Evolutionary conservation across 1,140 invertebrate species (phyloP).

Genomic region (Bombus turneri): DNA sequence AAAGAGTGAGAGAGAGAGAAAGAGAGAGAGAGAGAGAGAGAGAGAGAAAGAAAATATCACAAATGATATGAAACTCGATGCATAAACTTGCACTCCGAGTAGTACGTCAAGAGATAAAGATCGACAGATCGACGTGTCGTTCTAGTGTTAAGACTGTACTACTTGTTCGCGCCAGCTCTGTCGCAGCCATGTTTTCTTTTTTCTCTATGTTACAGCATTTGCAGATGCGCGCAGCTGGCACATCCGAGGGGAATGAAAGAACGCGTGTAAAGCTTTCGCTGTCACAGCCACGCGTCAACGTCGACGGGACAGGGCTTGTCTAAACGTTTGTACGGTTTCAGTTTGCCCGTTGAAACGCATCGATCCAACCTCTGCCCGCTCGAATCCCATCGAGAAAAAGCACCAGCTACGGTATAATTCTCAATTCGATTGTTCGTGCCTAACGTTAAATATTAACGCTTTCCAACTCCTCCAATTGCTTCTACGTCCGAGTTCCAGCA

Average conservation of each 20-base stretch:
- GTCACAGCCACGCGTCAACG: slow-evolving; percentile 48
- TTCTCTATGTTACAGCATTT: neutral
- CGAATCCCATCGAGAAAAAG: neutral
- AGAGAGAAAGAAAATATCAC: neutral
- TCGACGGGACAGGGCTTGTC: slow-evolving; percentile 37
- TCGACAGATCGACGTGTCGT: neutral
- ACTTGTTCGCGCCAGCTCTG: slow-evolving; percentile 5
- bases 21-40: neutral
- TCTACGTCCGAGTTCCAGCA: neutral
- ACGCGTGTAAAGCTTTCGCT: slow-evolving; percentile 37
- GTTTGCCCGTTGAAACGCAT: slow-evolving; percentile 43
- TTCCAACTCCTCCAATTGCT: neutral
- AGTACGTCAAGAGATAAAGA: neutral
- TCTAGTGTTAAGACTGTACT: slow-evolving; percentile 32
- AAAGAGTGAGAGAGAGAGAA: neutral
- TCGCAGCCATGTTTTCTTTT: neutral
- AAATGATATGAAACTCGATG: neutral
- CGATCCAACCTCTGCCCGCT: neutral
- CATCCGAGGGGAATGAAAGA: slow-evolving; percentile 21
- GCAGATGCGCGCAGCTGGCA: slow-evolving; percentile 30
- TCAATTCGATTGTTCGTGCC: neutral
- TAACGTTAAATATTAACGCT: neutral
- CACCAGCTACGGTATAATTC: neutral
- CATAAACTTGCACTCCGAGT: neutral
- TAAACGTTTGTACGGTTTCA: slow-evolving; percentile 40